Base-by-base conservation (phyloP, 2,888 invertebrate genomes). In the Beris chalybata region DNA sequence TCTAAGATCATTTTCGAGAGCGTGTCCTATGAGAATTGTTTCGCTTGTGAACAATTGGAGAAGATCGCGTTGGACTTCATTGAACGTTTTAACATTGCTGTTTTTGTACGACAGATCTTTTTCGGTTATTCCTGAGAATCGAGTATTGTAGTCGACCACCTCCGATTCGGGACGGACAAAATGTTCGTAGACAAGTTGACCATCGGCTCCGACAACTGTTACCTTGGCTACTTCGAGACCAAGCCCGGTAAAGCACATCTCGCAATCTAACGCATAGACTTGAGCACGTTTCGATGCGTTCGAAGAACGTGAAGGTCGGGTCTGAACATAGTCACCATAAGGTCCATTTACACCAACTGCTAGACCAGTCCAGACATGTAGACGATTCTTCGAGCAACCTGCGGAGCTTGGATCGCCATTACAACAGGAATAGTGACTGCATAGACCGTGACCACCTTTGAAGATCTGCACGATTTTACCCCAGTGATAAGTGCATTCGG, bases 1-100 rank as follows among this genome's bases (percentile, higher is more conserved):
- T 15, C 92, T 85, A 65, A 99, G 83, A 82, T 99, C 99, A 77
- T 94, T 95, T 74, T 98, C 97, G 71, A 99, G 83, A 22, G 92
- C 93, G 81, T 99, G 99, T 0, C 99, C 99, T 69, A 99, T 89
- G 4, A 99, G 83, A 66, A 99, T 92, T 5, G 97, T 93, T 68
- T 93, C 89, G 6, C 88, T 87, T 69, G 86, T 86, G 69, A 96
- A 86, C 70, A 95, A 86, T 71, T 87, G 86, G 76, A 93, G 85
- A 67, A 99, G 83, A 73, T 95, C 93, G 67, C 87, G 87, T 78
- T 97, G 97, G 56, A 95, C 93, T 75, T 93, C 89, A 71, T 82
- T 79, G 56, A 95, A 82, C 63, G 86, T 87, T 80, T 90, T 91
- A 0, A 83, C 83, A 31, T 85, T 85, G 74, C 87, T 87, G 78